Evolutionary conservation across 2,797 vertebrate genomes (phyloP).

Genomic region (Lepus townsendii): DNA sequence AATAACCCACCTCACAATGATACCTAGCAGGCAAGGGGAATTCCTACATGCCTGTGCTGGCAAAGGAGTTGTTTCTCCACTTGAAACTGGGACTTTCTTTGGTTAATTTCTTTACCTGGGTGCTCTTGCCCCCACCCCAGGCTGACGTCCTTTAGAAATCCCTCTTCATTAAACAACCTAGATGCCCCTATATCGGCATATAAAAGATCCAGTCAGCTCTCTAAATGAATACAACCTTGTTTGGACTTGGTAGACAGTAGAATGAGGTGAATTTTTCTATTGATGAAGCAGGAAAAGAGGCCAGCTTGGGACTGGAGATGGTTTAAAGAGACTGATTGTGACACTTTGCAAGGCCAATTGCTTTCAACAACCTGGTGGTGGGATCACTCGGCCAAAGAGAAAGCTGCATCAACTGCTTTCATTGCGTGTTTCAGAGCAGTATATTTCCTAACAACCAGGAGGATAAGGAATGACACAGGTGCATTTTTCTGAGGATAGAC

Average conservation of each 20-base stretch:
- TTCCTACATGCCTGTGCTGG: constrained; percentile 54
- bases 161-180: constrained; percentile 1
- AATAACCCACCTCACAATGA: constrained; percentile 69
- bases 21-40: constrained; percentile 30
- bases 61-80: constrained; percentile 4
- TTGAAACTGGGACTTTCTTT: neutral
- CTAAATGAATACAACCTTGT: constrained; percentile 22
- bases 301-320: neutral
- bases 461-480: neutral
- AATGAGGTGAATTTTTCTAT: neutral
- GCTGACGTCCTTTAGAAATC: constrained; percentile 50
- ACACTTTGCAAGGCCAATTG: neutral
- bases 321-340: neutral
- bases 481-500: neutral
- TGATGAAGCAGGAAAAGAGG: neutral
- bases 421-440: neutral
- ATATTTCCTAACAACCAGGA: constrained; percentile 24
- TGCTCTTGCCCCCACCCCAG: neutral
- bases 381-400: constrained; percentile 7
- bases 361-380: neutral
- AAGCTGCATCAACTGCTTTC: neutral
- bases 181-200: constrained; percentile 6
- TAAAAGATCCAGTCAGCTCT: constrained; percentile 28
- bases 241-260: constrained; percentile 13
- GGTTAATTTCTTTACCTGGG: constrained; percentile 37